Conservation (phyloP, 2,113 vertebrate species). For the Anarhynchus alexandrinus region DNA sequence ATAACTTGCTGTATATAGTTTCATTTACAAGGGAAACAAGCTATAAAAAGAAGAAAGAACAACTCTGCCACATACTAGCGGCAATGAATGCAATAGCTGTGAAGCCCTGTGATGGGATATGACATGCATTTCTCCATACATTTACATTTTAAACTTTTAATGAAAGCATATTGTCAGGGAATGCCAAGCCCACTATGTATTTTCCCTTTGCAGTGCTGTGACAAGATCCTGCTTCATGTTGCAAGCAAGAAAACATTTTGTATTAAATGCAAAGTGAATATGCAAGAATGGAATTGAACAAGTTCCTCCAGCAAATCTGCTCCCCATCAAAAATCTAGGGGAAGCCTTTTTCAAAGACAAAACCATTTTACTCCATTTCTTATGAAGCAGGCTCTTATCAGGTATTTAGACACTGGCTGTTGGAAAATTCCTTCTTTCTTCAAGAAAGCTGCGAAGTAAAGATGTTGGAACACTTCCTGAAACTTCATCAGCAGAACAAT, state of each 20-base stretch:
- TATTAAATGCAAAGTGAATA: slow-evolving; percentile 58
- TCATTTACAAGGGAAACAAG: slow-evolving; percentile 7
- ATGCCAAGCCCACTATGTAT: slow-evolving; percentile 27
- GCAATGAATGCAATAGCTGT: slow-evolving; percentile 20
- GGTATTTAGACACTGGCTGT: background rate
- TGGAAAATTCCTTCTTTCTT: background rate
- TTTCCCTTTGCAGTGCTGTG: slow-evolving; percentile 11
- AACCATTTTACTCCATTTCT: background rate
- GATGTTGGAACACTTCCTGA: background rate
- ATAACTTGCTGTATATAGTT: background rate
- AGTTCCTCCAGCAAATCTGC: slow-evolving; percentile 14
- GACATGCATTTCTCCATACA: slow-evolving; percentile 45
- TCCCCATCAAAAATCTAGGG: background rate
- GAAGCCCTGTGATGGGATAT: background rate
- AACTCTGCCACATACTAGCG: background rate
- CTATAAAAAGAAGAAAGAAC: slow-evolving; percentile 23
- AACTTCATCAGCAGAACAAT: background rate
- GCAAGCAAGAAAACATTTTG: slow-evolving; percentile 55
- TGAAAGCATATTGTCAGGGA: slow-evolving; percentile 48
- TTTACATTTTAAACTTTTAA: slow-evolving; percentile 64
- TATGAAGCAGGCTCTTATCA: background rate
- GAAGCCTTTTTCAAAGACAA: slow-evolving; percentile 17
- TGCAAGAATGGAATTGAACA: slow-evolving; percentile 27
- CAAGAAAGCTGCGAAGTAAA: background rate
- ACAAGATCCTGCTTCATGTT: slow-evolving; percentile 46